These are phyloP conservation scores for Argentina silus DNA, from an alignment of 2,797 vertebrate species.

Conservation along the genomic window DNA sequence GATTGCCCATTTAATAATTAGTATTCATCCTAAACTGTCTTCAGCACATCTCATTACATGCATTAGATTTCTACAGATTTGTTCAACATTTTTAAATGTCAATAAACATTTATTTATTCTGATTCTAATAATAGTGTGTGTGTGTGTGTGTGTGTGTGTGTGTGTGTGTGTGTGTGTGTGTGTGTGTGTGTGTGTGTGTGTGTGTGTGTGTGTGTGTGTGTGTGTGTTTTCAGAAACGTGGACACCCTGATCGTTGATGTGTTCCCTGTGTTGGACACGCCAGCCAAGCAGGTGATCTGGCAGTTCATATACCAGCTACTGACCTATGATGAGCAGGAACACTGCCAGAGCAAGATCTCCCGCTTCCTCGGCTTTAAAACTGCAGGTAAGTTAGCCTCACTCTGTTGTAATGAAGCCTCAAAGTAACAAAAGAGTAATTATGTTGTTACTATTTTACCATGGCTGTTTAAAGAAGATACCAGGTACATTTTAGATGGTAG, in stretches of 20 bases:
- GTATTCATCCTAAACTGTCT: background rate
- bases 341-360: constrained; percentile 89
- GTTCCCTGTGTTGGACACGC: constrained; percentile 95
- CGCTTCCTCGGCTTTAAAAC: constrained; percentile 87
- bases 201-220: background rate
- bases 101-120: constrained; percentile 12
- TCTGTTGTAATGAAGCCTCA: background rate
- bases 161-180: background rate
- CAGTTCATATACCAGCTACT: constrained; percentile 98
- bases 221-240: constrained; percentile 83
- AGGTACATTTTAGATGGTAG: too few species aligned
- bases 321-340: constrained; percentile 96
- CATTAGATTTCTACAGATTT: background rate
- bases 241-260: constrained; percentile 97
- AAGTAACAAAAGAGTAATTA: background rate
- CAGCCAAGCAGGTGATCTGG: constrained; percentile 98
- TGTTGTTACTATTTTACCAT: background rate
- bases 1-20: background rate
- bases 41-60: background rate
- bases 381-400: constrained; percentile 69
- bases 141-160: constrained; percentile 24
- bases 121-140: too few species aligned
- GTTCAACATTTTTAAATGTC: constrained; percentile 6
- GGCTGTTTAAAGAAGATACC: too few species aligned
- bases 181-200: background rate